phyloP scores from a whole-genome alignment of 2,888 invertebrate genomes.

The Cremastobaeus sp. region DNA sequence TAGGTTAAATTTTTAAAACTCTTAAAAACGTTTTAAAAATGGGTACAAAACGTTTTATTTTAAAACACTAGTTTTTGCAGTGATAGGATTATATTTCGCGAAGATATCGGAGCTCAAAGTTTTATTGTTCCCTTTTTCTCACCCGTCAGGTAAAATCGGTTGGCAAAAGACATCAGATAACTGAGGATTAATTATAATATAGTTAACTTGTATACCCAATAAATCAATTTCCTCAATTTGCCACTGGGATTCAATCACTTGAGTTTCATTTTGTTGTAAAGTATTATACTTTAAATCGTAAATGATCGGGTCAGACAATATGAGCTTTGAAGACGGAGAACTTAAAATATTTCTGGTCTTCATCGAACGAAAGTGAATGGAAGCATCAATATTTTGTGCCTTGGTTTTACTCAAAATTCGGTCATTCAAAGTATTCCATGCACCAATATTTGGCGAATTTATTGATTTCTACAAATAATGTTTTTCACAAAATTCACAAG shows the following conservation, averaged over 20 bases:
- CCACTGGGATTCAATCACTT: conserved; percentile 78
- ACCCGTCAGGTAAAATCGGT: too few species aligned
- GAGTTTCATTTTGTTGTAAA: conserved; percentile 79
- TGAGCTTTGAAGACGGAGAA: conserved; percentile 55
- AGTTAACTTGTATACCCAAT: conserved; percentile 66
- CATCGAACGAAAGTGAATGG: conserved; percentile 58
- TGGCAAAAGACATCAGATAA: too few species aligned
- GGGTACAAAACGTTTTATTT: too few species aligned
- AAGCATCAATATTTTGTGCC: conserved; percentile 63
- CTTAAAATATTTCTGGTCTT: conserved; percentile 60
- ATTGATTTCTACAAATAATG: conserved; percentile 77
- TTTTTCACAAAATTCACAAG: too few species aligned
- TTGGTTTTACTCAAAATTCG: conserved; percentile 69
- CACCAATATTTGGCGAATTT: conserved; percentile 76
- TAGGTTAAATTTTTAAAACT: too few species aligned
- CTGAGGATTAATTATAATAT: not conserved
- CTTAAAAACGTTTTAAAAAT: too few species aligned
- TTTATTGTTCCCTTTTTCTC: too few species aligned
- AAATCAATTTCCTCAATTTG: conserved; percentile 73
- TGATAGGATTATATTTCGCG: too few species aligned
- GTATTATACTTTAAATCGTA: conserved; percentile 79
- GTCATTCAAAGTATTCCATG: conserved; percentile 63
- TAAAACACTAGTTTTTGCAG: too few species aligned
- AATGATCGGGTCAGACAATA: conserved; percentile 67
- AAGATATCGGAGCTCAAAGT: too few species aligned